These are phyloP conservation scores for Echinometra lucunter DNA, from an alignment of 53 echinoderm and acorn worm species.

Conservation along the genomic window DNA sequence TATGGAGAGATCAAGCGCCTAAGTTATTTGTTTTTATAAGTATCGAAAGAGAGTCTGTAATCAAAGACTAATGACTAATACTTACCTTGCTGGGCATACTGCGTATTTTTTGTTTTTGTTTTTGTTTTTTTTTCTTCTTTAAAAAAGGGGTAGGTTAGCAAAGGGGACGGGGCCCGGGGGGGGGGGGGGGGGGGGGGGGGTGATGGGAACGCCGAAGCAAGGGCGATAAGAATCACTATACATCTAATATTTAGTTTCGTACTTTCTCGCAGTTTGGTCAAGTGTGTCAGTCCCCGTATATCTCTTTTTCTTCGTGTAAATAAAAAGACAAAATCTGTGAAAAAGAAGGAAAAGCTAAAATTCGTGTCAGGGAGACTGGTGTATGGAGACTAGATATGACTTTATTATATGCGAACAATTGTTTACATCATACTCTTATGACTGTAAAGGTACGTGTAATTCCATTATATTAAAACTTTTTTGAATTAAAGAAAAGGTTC, in stretches of 20 bases:
- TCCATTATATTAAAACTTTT: conserved; percentile 62
- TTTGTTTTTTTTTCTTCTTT: too few relatives aligned
- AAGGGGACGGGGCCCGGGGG: not conserved
- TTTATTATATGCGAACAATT: conserved; percentile 47
- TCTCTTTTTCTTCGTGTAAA: conserved; percentile 6
- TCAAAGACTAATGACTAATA: too few relatives aligned
- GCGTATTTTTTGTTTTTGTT: not conserved
- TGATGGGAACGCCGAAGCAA: too few relatives aligned
- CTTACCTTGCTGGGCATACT: too few relatives aligned
- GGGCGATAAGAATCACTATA: not conserved
- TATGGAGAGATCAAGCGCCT: too few relatives aligned
- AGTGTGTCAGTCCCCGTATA: not conserved
- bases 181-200: not conserved
- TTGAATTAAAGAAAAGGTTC: conserved; percentile 18
- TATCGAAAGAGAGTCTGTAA: too few relatives aligned
- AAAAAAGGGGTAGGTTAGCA: not conserved
- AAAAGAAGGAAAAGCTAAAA: not conserved
- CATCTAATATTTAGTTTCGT: not conserved
- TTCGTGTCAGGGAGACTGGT: not conserved
- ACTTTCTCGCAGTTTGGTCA: not conserved
- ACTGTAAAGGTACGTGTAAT: conserved; percentile 47
- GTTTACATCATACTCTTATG: conserved; percentile 14
- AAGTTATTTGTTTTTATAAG: too few relatives aligned
- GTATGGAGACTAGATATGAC: not conserved
- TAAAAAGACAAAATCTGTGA: not conserved